Base-by-base conservation (phyloP, 2,888 invertebrate genomes). In the Heliconius ismenius region DNA sequence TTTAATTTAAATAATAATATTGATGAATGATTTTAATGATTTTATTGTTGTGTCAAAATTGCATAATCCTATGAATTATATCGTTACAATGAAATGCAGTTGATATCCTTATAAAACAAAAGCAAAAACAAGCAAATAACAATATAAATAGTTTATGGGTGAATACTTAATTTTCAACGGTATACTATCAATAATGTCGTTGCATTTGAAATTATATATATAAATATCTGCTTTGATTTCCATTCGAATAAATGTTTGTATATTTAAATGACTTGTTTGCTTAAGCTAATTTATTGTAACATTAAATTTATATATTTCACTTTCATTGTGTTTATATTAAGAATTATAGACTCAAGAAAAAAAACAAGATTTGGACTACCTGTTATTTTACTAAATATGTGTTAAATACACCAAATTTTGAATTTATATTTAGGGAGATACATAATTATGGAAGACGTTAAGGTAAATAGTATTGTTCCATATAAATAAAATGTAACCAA, bases 401-500 rank as follows among this genome's bases (percentile, higher is more conserved):
- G 54, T 54, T 21, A 54, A 54, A 54, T 54, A n/a, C 10, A n/a
- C 9, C 7, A 54, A 54, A 54, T n/a, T 54, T 21, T 21, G n/a
- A 10, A 10, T 58, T 58, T 10, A 58, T n/a, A 58, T n/a, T 2
- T 54, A 54, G 54, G 21, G 7, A 18, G 18, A 7, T 21, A 54
- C 3, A 54, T 54, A 54, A 54, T 54, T 54, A 18, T 43, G 15
- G 43, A 43, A 43, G 4, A 4, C 43, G 15, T 43, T 39, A 7
- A 1, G 24, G 24, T 39, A 39, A 39, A 65, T 39, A n/a, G 24
- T 67, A 24, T 67, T 13, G 0, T 39, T 39, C 24, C 15, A 3
- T 24, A 7, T 24, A 7, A 39, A 36, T 60, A 43, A 73, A 78
- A 43, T 43, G 60, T 74, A 70, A 64, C 64, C 62, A 70, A 75